Conservation (phyloP, 2,888 invertebrate genomes). For the Idaea dimidiata region DNA sequence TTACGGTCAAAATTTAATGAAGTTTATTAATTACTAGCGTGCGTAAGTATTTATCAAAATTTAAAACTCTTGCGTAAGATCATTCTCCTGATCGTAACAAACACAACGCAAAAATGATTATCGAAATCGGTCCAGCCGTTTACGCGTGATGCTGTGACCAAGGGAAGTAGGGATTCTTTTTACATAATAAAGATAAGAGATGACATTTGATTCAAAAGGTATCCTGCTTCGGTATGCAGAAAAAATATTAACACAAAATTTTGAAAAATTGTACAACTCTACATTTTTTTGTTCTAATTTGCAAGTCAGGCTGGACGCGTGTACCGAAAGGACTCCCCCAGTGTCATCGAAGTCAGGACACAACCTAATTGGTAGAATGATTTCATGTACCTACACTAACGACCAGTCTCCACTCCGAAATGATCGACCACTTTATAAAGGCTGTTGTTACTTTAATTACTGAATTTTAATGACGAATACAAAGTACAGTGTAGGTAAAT, state of each 20-base stretch:
- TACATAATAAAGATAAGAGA: no score
- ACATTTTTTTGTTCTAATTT: constrained; percentile 37
- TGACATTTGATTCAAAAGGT: no score
- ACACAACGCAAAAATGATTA: no score
- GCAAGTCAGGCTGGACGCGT: constrained; percentile 38
- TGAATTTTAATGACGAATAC: constrained; percentile 26
- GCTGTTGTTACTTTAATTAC: constrained; percentile 26
- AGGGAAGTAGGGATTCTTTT: no score
- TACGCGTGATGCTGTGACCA: no score
- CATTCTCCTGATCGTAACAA: no score
- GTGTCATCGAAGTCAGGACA: constrained; percentile 48
- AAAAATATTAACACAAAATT: neutral
- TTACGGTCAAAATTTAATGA: no score
- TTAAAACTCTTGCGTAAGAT: no score
- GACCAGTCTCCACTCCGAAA: constrained; percentile 50
- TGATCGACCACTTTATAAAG: constrained; percentile 39
- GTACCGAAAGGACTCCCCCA: constrained; percentile 55
- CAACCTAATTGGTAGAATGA: constrained; percentile 56
- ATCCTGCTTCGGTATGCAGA: no score
- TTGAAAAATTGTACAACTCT: constrained; percentile 27
- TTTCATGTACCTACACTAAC: constrained; percentile 48
- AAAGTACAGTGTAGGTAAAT: neutral
- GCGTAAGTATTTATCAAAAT: no score
- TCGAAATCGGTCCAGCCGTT: no score
- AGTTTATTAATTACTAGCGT: no score